Base-by-base conservation (phyloP, 2,113 vertebrate species). In the Gymnorhina tibicen region DNA sequence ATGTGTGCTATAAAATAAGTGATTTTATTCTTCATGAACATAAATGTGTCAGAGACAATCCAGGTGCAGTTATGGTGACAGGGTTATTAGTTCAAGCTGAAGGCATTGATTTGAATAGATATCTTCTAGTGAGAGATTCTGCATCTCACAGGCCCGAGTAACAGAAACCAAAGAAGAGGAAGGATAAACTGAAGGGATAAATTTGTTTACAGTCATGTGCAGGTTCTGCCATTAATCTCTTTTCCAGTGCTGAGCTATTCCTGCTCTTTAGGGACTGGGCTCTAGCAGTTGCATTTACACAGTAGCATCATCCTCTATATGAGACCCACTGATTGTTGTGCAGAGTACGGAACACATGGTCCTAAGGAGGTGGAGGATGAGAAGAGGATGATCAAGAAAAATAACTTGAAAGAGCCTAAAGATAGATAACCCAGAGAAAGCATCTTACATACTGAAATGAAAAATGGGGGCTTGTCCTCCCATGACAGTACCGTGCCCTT, bases 201-300 rank as follows among this genome's bases (percentile, higher is more conserved):
- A 88, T 86, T 95, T 92, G 16, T 93, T 97, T 88, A 87, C 60
- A 87, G 60, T 42, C 14, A 16, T 47, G 84, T 85, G 69, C 42
- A 75, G 66, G 56, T 92, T 91, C 64, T 91, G 3, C 37, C 69
- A 30, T 68, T 87, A 75, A 85, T 84, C 68, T 91, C 56, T 88
- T 88, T 73, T 78, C 42, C 63, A 84, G 52, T 22, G 5, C 47
- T 72, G 52, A 91, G 60, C 0, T 1, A 64, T 91, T 75, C 60
- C 49, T 64, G 0, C 80, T 78, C 47, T 42, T 84, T 32, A 77
- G 33, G 42, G n/a, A n/a, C 13, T 3, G 7, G 39, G n/a, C 24
- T 87, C 23, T 0, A 49, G 50, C 50, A 23, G 60, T 37, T 0
- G 2, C 30, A 53, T 91, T 90, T 81, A 26, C 22, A 76, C 17